Evolutionary conservation across 2,113 vertebrate species (phyloP).

Genomic region (Zapornia atra): DNA sequence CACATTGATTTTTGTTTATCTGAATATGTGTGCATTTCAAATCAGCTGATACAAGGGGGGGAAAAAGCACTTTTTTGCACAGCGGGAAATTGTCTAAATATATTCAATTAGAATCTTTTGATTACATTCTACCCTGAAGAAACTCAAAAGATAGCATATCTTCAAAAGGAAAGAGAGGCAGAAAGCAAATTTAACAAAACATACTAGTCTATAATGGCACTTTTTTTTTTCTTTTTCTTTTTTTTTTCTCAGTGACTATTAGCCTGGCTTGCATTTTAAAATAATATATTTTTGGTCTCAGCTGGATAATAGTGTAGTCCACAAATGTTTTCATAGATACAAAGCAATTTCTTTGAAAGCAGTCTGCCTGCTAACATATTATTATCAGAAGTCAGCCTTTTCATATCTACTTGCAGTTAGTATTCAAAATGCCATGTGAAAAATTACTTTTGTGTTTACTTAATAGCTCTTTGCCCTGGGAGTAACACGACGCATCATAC

Average conservation of each 20-base stretch:
- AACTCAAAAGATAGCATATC: slow-evolving; percentile 55
- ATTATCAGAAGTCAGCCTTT: slow-evolving; percentile 26
- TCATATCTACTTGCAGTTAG: slow-evolving; percentile 59
- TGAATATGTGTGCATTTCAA: slow-evolving; percentile 58
- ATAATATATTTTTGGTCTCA: slow-evolving; percentile 52
- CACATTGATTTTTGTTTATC: slow-evolving; percentile 63
- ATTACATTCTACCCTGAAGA: slow-evolving; percentile 76
- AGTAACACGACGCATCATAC: slow-evolving; percentile 3
- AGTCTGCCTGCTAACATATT: slow-evolving; percentile 23
- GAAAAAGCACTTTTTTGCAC: slow-evolving; percentile 65
- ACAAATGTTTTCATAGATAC: slow-evolving; percentile 45
- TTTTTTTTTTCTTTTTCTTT: neutral
- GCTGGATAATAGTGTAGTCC: slow-evolving; percentile 55
- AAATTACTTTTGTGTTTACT: slow-evolving; percentile 45
- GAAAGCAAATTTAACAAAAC: slow-evolving; percentile 68
- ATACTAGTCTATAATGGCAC: neutral
- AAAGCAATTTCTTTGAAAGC: slow-evolving; percentile 34
- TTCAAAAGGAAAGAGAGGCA: slow-evolving; percentile 69
- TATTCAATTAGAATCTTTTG: slow-evolving; percentile 78
- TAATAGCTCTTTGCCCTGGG: slow-evolving; percentile 40
- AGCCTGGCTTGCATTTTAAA: slow-evolving; percentile 67
- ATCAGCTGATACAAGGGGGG: slow-evolving; percentile 63
- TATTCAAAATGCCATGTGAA: slow-evolving; percentile 38
- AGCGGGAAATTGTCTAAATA: slow-evolving; percentile 74
- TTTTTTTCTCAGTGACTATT: neutral